phyloP scores from a whole-genome alignment of 2,797 vertebrate genomes.

The Dipus sagitta region DNA sequence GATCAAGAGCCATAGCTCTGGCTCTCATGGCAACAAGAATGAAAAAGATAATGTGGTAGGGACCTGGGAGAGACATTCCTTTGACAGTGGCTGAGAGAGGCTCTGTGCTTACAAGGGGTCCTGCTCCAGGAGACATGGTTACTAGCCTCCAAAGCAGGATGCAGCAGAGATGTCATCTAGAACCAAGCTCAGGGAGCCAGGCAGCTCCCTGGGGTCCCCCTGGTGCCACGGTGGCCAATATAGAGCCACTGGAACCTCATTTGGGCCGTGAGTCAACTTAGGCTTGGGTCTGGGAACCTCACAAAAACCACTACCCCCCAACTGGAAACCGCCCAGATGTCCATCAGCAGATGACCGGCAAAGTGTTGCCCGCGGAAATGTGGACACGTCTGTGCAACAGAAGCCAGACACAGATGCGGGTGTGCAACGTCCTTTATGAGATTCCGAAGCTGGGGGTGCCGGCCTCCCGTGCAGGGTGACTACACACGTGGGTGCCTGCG shows the following conservation, averaged over 20 bases:
- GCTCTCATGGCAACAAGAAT: background rate
- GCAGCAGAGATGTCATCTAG: background rate
- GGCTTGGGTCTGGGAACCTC: too few relatives aligned
- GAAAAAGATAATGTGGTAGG: background rate
- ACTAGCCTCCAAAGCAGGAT: background rate
- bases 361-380: too few relatives aligned
- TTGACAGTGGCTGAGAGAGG: background rate
- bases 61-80: background rate
- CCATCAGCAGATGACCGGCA: too few relatives aligned
- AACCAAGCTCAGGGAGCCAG: background rate
- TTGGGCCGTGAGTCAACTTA: background rate
- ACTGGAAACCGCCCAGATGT: too few relatives aligned
- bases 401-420: too few relatives aligned
- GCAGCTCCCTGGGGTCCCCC: background rate
- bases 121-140: background rate
- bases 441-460: too few relatives aligned
- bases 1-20: background rate
- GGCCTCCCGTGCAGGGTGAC: too few relatives aligned
- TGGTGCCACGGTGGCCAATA: accelerated
- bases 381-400: too few relatives aligned
- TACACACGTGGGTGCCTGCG: too few relatives aligned
- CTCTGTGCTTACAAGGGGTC: background rate
- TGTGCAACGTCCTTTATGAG: too few relatives aligned
- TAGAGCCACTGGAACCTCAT: background rate
- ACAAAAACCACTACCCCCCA: too few relatives aligned